phyloP scores from a whole-genome alignment of 1,140 invertebrate genomes.

The Oreohelix idahoensis region DNA sequence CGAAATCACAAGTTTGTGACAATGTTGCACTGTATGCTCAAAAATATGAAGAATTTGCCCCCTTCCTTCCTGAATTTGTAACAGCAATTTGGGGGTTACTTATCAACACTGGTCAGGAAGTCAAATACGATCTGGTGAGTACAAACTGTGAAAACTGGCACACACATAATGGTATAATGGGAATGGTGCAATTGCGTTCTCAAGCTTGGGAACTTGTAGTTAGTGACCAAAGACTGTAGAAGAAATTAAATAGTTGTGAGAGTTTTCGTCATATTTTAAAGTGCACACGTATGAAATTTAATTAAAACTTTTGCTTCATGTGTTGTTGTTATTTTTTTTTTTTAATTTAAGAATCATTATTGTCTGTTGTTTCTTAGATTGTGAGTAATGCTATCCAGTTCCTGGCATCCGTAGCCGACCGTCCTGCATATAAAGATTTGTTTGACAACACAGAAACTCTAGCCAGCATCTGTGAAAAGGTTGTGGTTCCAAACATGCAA shows the following conservation, averaged over 20 bases:
- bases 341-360: no score
- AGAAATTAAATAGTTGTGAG: no score
- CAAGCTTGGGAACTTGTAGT: no score
- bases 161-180: no score
- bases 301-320: no score
- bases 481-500: conserved; percentile 98
- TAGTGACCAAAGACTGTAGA: no score
- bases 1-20: conserved; percentile 96
- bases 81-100: conserved; percentile 93
- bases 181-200: no score
- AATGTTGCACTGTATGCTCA: conserved; percentile 95
- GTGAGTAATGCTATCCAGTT: conserved; percentile 97
- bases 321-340: no score
- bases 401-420: conserved; percentile 92
- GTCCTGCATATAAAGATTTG: conserved; percentile 87
- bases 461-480: conserved; percentile 95
- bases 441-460: conserved; percentile 90
- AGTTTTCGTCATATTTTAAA: no score
- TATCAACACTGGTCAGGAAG: conserved; percentile 84
- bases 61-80: conserved; percentile 91
- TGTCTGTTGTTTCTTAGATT: conserved; percentile 75
- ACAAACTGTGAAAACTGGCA: background rate
- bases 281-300: no score
- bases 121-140: conserved; percentile 92
- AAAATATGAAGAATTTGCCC: conserved; percentile 97